These are phyloP conservation scores for Odontomyia ornata DNA, from an alignment of 2,888 invertebrate genomes.

Conservation along the genomic window DNA sequence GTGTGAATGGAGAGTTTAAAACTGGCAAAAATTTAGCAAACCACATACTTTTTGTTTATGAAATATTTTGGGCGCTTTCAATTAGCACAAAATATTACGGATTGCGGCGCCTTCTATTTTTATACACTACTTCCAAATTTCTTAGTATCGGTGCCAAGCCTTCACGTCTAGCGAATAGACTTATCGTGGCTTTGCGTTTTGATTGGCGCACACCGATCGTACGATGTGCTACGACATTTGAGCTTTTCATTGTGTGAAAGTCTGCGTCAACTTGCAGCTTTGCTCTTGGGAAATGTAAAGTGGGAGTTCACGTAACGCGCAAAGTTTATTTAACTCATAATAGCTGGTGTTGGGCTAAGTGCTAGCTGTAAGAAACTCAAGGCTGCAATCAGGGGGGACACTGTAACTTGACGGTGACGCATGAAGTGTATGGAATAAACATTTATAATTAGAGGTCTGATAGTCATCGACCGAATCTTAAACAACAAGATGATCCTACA, in stretches of 20 bases:
- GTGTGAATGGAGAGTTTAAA: not conserved
- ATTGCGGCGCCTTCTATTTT: slow-evolving; percentile 5
- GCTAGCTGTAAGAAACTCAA: not conserved
- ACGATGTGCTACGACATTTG: slow-evolving; percentile 8
- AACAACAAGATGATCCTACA: no score
- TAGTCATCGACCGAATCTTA: no score
- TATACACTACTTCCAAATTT: not conserved
- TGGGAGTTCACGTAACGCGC: not conserved
- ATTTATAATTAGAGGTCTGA: no score
- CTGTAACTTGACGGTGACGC: not conserved
- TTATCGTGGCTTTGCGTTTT: not conserved
- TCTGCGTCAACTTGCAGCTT: not conserved
- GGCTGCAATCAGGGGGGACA: not conserved
- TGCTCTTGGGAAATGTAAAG: not conserved
- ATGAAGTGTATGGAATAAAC: not conserved
- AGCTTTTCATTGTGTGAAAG: slow-evolving; percentile 21
- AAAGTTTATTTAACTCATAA: not conserved
- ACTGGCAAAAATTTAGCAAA: not conserved
- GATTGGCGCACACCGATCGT: slow-evolving; percentile 28
- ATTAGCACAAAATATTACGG: no score
- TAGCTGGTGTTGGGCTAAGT: not conserved
- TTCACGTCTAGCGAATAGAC: not conserved
- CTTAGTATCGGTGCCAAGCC: slow-evolving; percentile 26
- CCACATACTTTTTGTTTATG: not conserved
- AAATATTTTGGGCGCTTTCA: not conserved